phyloP scores from a whole-genome alignment of 1,140 invertebrate genomes.

The Saccostrea cuccullata region DNA sequence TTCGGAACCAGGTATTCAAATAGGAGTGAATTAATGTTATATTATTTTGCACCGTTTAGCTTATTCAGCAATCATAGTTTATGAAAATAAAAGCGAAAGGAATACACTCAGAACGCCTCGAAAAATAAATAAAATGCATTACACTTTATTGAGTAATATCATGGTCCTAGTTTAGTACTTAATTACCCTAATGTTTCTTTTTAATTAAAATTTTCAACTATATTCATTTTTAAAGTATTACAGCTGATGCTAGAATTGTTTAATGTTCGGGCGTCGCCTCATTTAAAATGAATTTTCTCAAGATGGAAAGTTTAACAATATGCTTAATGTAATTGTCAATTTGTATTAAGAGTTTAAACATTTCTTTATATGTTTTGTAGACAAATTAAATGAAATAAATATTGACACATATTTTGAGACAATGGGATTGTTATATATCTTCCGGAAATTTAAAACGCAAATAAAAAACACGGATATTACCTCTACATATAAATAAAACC shows the following conservation, averaged over 20 bases:
- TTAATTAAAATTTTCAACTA: not conserved
- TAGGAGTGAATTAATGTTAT: not conserved
- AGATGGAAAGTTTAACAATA: not conserved
- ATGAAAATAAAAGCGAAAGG: not conserved
- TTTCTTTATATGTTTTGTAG: conserved; percentile 13
- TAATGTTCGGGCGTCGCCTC: not conserved
- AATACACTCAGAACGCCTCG: not conserved
- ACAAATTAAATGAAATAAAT: conserved; percentile 18
- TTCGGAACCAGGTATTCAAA: not conserved
- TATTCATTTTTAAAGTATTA: not conserved
- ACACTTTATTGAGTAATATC: not conserved
- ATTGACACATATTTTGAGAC: conserved; percentile 33
- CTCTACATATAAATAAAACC: not conserved
- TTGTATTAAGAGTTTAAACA: conserved; percentile 30
- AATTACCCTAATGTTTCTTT: conserved; percentile 1
- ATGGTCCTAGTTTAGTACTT: not conserved
- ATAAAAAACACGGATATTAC: not conserved
- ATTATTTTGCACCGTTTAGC: not conserved
- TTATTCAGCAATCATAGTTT: not conserved
- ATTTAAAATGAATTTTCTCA: not conserved
- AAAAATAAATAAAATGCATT: not conserved
- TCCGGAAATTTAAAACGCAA: conserved; percentile 1
- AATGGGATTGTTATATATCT: not conserved
- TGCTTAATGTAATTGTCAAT: not conserved
- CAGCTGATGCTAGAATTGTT: not conserved